phyloP scores from a whole-genome alignment of 2,797 vertebrate species.

The Diglossa cyanea region DNA sequence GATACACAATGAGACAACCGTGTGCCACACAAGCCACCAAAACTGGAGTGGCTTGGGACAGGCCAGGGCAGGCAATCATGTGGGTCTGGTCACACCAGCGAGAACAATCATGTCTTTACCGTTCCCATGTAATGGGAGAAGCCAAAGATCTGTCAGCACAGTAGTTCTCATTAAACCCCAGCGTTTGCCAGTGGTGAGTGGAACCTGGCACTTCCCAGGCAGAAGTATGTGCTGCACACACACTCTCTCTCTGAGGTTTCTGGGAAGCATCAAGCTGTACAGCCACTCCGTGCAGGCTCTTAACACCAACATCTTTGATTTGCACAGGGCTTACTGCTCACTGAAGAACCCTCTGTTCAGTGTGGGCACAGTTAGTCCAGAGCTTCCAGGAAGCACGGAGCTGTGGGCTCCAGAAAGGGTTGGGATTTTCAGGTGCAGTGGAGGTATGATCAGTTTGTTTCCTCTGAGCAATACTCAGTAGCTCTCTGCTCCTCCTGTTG shows the following conservation, averaged over 20 bases:
- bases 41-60: background rate
- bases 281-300: background rate
- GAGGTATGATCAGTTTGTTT: background rate
- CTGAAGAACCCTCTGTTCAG: background rate
- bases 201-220: constrained; percentile 51
- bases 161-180: constrained; percentile 27
- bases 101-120: constrained; percentile 46
- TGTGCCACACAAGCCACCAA: background rate
- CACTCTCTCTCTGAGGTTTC: constrained; percentile 11
- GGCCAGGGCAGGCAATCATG: background rate
- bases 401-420: background rate
- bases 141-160: constrained; percentile 58
- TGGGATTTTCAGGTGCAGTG: background rate
- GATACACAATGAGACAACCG: background rate
- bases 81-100: background rate
- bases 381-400: background rate
- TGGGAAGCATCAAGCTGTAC: constrained; percentile 26
- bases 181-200: constrained; percentile 44
- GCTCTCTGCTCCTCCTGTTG: background rate
- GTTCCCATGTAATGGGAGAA: background rate
- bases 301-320: background rate
- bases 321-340: background rate
- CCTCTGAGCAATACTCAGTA: background rate
- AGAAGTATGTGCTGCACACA: constrained; percentile 8
- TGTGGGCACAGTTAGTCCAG: background rate